A percentile compares a stretch with the other conserved stretches of the same genome.
Evolutionary conservation across 2,113 vertebrate species (phyloP).

Genomic region (Lycaon pictus): DNA sequence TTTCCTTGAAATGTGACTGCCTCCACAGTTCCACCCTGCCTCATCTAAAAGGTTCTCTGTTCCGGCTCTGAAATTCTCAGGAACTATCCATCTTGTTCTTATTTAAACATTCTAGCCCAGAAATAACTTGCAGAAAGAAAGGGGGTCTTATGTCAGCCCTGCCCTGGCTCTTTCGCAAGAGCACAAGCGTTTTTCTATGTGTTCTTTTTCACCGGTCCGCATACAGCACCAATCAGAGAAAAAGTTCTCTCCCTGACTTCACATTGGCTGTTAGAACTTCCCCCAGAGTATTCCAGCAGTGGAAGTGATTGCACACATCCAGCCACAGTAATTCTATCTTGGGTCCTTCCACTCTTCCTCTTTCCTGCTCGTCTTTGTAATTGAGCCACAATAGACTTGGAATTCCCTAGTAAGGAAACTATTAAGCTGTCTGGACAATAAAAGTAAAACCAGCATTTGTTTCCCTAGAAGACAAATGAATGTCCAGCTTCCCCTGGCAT

Average conservation of each 20-base stretch:
- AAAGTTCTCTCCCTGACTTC: background rate
- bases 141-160: slow-evolving; percentile 54
- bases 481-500: background rate
- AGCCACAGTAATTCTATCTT: background rate
- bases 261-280: background rate
- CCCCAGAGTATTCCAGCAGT: background rate
- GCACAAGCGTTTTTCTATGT: slow-evolving; percentile 6
- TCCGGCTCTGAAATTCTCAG: slow-evolving; percentile 42
- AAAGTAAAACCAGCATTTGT: slow-evolving; percentile 27
- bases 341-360: background rate
- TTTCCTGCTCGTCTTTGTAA: background rate
- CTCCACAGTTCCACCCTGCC: slow-evolving; percentile 7
- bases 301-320: background rate
- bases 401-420: slow-evolving; percentile 23
- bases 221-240: background rate
- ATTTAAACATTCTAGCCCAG: slow-evolving; percentile 76
- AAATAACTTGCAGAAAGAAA: slow-evolving; percentile 80
- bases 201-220: background rate
- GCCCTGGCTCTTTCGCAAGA: background rate
- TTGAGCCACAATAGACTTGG: background rate
- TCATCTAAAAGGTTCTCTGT: slow-evolving; percentile 74
- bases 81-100: slow-evolving; percentile 68
- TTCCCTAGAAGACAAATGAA: background rate
- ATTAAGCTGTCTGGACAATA: slow-evolving; percentile 47
- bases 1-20: slow-evolving; percentile 60